Conservation (phyloP, 2,113 vertebrate genomes). For the Zosterops borbonicus region DNA sequence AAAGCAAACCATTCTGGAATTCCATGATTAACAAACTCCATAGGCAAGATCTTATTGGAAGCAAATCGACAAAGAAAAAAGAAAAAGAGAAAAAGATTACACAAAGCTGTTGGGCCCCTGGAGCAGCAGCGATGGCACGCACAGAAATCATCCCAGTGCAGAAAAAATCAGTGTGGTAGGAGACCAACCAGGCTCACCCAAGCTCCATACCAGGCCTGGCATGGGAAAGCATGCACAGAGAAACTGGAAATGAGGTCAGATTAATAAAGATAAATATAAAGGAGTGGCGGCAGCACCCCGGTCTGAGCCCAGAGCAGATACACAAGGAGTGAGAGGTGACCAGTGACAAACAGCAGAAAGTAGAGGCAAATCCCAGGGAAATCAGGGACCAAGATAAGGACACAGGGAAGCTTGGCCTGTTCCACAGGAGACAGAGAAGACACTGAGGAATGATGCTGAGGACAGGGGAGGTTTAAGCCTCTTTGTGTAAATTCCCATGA, state of each 20-base stretch:
- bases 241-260: slow-evolving; percentile 1
- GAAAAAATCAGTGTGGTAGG: neutral
- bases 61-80: too few relatives aligned
- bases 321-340: neutral
- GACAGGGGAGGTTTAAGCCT: neutral
- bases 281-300: neutral
- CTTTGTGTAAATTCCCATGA: fast-evolving
- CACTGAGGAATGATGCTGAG: neutral
- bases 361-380: neutral
- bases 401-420: neutral
- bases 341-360: neutral
- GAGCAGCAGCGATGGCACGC: neutral
- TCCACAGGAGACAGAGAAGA: neutral
- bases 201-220: neutral
- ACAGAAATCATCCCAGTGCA: neutral
- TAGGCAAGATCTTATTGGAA: too few relatives aligned
- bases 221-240: neutral
- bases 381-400: fast-evolving
- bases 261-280: neutral
- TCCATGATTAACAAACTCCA: too few relatives aligned
- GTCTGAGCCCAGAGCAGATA: neutral
- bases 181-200: neutral
- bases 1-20: too few relatives aligned
- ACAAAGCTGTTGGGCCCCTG: neutral
- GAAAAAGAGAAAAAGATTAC: too few relatives aligned